Evolutionary conservation across 2,797 vertebrate genomes (phyloP).

Genomic region (Rousettus madagascariensis): DNA sequence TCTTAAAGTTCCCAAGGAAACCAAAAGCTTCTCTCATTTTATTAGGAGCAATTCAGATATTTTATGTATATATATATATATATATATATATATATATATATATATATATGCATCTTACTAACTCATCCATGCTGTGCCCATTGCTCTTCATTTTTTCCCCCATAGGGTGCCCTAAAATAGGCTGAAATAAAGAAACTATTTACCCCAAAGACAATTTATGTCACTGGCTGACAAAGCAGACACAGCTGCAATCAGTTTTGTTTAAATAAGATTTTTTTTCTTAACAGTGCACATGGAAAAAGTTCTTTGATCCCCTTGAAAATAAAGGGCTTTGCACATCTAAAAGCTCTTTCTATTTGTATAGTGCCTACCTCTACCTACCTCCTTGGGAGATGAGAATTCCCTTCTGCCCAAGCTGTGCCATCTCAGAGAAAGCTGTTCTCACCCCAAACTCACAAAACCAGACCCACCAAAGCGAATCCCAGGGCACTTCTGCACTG

Average conservation of each 20-base stretch:
- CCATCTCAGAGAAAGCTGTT: conserved; percentile 24
- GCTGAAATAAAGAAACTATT: conserved; percentile 58
- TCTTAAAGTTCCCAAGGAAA: background rate
- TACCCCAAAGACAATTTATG: conserved; percentile 51
- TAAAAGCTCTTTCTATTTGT: conserved; percentile 18
- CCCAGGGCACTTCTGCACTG: background rate
- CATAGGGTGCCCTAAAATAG: background rate
- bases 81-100: background rate
- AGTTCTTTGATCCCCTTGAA: conserved; percentile 25
- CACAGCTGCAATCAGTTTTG: conserved; percentile 55
- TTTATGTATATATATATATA: background rate
- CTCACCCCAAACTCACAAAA: conserved; percentile 44
- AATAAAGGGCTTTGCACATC: conserved; percentile 39
- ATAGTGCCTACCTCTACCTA: conserved; percentile 21
- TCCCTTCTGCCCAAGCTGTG: background rate
- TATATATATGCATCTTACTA: background rate
- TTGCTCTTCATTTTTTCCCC: background rate
- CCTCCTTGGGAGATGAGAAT: conserved; percentile 18
- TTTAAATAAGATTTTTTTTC: background rate
- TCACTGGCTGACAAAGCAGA: conserved; percentile 5
- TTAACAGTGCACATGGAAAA: conserved; percentile 9
- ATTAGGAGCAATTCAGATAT: background rate
- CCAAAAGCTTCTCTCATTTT: background rate
- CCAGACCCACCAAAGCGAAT: conserved; percentile 36
- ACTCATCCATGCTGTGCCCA: background rate